These are phyloP conservation scores for Tenthredo livida DNA, from an alignment of 2,888 invertebrate species.

Conservation along the genomic window DNA sequence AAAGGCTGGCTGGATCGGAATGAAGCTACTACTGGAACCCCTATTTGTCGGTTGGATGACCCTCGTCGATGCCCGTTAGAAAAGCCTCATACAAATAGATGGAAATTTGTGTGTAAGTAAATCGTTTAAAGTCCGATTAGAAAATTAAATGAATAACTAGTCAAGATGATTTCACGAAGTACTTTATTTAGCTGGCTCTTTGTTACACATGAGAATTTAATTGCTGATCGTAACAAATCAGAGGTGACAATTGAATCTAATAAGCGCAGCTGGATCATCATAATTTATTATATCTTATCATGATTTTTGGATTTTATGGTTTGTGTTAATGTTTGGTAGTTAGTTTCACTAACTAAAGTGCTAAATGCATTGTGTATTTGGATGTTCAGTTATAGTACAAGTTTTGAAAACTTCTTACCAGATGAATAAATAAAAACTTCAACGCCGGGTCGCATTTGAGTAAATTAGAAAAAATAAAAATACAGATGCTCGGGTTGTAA, in stretches of 20 bases:
- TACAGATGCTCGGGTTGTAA: neutral
- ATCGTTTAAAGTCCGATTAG: neutral
- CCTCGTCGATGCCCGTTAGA: conserved; percentile 69
- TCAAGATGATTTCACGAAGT: neutral
- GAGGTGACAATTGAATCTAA: neutral
- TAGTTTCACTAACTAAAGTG: conserved; percentile 25
- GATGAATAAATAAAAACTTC: neutral
- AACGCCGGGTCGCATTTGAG: neutral
- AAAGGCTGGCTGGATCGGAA: conserved; percentile 71
- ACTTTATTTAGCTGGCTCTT: conserved; percentile 3
- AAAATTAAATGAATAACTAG: neutral
- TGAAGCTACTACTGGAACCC: conserved; percentile 66
- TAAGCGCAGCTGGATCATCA: neutral
- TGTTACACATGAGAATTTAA: neutral
- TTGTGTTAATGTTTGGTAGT: conserved; percentile 40
- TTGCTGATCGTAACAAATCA: neutral
- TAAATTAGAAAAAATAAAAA: neutral
- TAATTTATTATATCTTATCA: neutral
- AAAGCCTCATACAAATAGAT: conserved; percentile 72
- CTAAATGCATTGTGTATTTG: neutral
- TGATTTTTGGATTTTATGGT: conserved; percentile 1
- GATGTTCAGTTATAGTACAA: neutral
- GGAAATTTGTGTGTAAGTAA: conserved; percentile 76
- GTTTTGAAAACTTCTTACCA: neutral
- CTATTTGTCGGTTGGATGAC: conserved; percentile 72